Base-by-base conservation (phyloP, 2,797 vertebrate species). In the Crocodylus rhombifer region DNA sequence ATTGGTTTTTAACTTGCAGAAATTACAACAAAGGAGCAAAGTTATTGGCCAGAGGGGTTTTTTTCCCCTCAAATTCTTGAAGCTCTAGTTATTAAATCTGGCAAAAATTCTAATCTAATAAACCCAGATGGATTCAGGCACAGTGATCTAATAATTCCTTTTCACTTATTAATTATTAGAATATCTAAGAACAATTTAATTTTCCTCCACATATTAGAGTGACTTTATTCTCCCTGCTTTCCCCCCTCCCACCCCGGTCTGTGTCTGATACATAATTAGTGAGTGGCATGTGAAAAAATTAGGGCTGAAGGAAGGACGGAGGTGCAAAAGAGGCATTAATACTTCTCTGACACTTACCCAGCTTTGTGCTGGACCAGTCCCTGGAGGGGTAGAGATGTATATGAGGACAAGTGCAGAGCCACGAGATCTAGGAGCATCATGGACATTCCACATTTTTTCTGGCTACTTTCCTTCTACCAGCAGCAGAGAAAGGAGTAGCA, bases 21-120 rank as follows among this genome's bases (percentile, higher is more conserved):
- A 88, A 86, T 86, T 77, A 69, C 79, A 33, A 91, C 78, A 81
- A 86, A 91, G 86, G 57, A 90, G 77, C 26, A 88, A 84, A 91
- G 92, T 77, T 55, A 77, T 16, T 86, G 61, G 57, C 61, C 88
- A 42, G 25, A 93, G 77, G 74, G 28, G 4, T 87, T 84, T 74
- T 21, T 21, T 23, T 16, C 18, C 4, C 25, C 23, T 7, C 0
- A 1, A 80, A 0, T 9, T 92, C 73, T 89, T 81, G 18, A 25
- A 89, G 83, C 23, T 28, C 20, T 84, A 69, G 73, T 91, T 86
- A 65, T 88, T 91, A 86, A 88, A 80, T 82, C 61, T 88, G 81
- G 56, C 57, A n/a, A 86, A 88, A 36, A 57, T 90, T 90, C 89
- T 86, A 69, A 92, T 90, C 89, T 84, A 51, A 81, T 88, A 63